Evolutionary conservation across 2,888 invertebrate species (phyloP), one percentile per base, ranked within the genome.

Genomic region (Xylophagus ater): DNA sequence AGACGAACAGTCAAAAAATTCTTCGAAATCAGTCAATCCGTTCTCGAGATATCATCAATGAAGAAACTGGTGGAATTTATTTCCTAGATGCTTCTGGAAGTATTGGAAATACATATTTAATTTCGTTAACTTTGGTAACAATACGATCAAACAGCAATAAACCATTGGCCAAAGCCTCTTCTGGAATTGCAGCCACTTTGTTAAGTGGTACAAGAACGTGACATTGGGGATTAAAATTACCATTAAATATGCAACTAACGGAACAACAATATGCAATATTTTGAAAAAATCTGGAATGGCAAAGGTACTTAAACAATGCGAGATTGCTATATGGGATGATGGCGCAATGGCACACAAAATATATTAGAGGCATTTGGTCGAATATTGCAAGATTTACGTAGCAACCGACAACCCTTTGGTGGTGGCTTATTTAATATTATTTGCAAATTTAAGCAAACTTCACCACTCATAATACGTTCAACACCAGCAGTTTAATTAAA

Each of bases 271-370:
- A 23, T 55, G 53, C 39, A 51, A 51, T 37, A 51, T 56, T 46
- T 38, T 51, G 34, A 51, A 51, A 51, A 46, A 47, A 35, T 53
- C 53, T 12, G 50, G 49, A 42, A 52, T 51, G 48, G 54, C 48
- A 31, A 50, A 47, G 51, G 48, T 57, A 36, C 43, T 55, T 21
- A 43, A 38, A 29, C 34, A 45, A 37, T 50, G 50, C 28, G 45
- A 45, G 46, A 43, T 56, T 20, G 53, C 55, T 14, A 40, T 57
- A 34, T 54, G 52, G 49, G 46, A 49, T 37, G 47, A 50, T 40
- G 48, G 48, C 40, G 52, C 50, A 38, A 53, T 54, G 53, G 49
- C 50, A 13, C 51, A 54, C 29, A 52, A 49, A 47, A 43, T 45
- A 28, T 38, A 42, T 46, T 53, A 14, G 52, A 51, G 43, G 53